Percentiles rank a stretch among this genome's conserved stretches.
Evolutionary conservation across 1,140 invertebrate genomes (phyloP).

Genomic region (Drosophila kepulauana): DNA sequence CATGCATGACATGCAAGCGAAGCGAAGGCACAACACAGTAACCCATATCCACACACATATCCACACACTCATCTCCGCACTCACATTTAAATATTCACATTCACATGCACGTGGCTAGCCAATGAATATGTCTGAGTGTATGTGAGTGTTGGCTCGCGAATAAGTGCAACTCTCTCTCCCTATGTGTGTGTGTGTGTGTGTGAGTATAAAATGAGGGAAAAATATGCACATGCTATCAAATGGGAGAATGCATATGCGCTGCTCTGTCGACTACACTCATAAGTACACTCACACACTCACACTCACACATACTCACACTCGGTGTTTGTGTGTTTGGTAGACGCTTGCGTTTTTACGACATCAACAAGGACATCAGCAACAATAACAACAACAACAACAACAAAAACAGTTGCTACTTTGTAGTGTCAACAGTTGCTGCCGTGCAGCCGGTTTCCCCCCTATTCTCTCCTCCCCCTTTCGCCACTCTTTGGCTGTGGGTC

Average conservation of each 20-base stretch:
- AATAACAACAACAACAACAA: constrained; percentile 58
- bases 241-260: constrained; percentile 70
- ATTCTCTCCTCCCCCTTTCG: neutral
- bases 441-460: constrained; percentile 14
- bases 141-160: neutral
- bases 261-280: constrained; percentile 16
- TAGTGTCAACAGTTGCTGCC: constrained; percentile 74
- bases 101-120: constrained; percentile 55
- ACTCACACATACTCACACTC: constrained; percentile 9
- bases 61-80: neutral
- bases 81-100: constrained; percentile 13
- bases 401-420: constrained; percentile 64
- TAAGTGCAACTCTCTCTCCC: neutral
- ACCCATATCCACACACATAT: constrained; percentile 34
- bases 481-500: constrained; percentile 8
- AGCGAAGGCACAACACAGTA: constrained; percentile 44
- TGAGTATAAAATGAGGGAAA: constrained; percentile 22
- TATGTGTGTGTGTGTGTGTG: neutral
- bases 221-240: constrained; percentile 69
- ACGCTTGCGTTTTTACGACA: constrained; percentile 49
- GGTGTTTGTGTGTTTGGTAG: constrained; percentile 4
- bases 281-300: constrained; percentile 6
- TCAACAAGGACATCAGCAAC: constrained; percentile 55
- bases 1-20: constrained; percentile 27
- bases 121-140: constrained; percentile 51